Evolutionary conservation across 2,888 invertebrate species (phyloP), one percentile per base, ranked within the genome.

Genomic region (Azorinus chamasolen): DNA sequence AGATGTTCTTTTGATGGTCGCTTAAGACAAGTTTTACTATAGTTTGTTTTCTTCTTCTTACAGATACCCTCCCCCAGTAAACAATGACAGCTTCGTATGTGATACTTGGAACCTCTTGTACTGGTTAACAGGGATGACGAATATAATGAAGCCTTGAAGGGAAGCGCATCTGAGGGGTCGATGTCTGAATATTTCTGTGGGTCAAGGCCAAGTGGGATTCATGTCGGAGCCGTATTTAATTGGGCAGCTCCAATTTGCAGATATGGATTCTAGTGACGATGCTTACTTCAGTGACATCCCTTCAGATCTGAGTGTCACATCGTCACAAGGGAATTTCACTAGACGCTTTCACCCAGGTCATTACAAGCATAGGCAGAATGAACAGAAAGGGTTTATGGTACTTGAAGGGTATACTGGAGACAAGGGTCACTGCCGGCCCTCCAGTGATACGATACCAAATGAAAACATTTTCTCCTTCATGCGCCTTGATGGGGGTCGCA

Each of bases 251-350:
- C 16, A 20, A 25, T 10, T 4, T n/a, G 63, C 27, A 32, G 53
- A 39, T 43, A 72, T 68, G 68, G 78, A 82, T 55, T 75, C 75
- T 1, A 65, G 70, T 25, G 73, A 76, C 55, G 76, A 80, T 58
- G 80, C 80, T 16, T 73, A 76, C 55, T 73, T 62, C 63, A 80
- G 76, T 66, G 80, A 73, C 51, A 69, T 79, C 63, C 63, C 58
- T 16, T 57, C 69, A 10, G 70, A 59, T 10, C 37, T 48, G 16
- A 74, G 68, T 43, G 74, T 66, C 3, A 39, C 43, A 12, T 53
- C 62, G 1, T 61, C 55, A 37, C 55, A n/a, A 22, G 41, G 32
- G 3, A 41, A 18, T 14, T 55, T 55, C 39, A 55, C 41, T 2
- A 37, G 45, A 5, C n/a, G 55, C n/a, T n/a, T 41, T 22, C 39